Evolutionary conservation across 2,797 vertebrate species (phyloP), one percentile per base, ranked within the genome.

Genomic region (Hoplostethus atlanticus): DNA sequence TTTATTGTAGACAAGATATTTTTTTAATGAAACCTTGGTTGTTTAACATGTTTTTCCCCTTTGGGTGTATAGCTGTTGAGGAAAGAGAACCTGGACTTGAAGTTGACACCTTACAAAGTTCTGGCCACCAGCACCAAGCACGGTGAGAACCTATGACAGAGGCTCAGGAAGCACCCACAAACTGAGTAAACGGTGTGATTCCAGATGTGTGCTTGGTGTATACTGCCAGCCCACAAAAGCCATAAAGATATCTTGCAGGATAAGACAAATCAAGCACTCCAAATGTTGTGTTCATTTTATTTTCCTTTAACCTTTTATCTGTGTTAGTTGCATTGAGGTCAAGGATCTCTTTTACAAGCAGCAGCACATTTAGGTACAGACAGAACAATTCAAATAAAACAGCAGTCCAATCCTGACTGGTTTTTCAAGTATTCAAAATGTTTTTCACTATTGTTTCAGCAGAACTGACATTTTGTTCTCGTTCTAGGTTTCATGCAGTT

Each of bases 51-150:
- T 25, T 55, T 56, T 3, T 68, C 59, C 30, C 36, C 67, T 13
- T 54, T 64, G 34, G 10, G 3, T 8, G 0, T 68, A 10, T 53
- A 99, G 97, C 93, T 99, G 3, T 91, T 99, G 73, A 93, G 98
- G 50, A 99, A 99, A 85, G 98, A 99, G 86, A 99, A 98, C 78
- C 84, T 99, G 91, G 98, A 99, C 93, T 93, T 99, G 87, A 99
- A 99, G 84, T 81, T 99, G 89, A 99, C 97, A 0, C 98, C 98
- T 0, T 99, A 99, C 84, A 99, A 99, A 92, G 98, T 99, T 6
- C 89, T 99, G 83, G 98, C 98, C 77, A 99, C 98, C 11, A 99
- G 98, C 94, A 99, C 97, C 13, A 99, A 99, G 55, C 98, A 99
- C 11, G 98, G 98, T 99, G 73, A 91, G 89, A 77, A 31, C n/a